Evolutionary conservation across 2,888 invertebrate genomes (phyloP).

Genomic region (Syrphus vitripennis): DNA sequence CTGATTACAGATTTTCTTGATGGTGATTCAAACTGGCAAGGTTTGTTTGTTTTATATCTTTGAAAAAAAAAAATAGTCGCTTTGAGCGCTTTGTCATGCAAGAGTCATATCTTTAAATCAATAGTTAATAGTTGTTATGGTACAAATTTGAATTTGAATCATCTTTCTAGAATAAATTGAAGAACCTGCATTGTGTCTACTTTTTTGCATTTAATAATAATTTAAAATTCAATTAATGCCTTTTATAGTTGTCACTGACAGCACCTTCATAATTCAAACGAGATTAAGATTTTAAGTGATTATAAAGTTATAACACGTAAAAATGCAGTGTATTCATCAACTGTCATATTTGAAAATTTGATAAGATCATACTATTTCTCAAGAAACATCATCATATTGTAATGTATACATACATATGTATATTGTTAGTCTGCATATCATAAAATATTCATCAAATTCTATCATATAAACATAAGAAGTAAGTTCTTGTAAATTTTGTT

Average conservation of each 20-base stretch:
- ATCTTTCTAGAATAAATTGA: background rate
- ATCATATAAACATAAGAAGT: too few relatives aligned
- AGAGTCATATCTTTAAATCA: background rate
- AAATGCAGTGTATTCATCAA: background rate
- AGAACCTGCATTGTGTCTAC: too few relatives aligned
- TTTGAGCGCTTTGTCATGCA: background rate
- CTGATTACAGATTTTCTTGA: background rate
- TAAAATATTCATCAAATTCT: too few relatives aligned
- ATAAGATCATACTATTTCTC: background rate
- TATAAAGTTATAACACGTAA: too few relatives aligned
- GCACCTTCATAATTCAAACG: constrained; percentile 7
- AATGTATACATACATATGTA: background rate
- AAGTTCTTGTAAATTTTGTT: too few relatives aligned
- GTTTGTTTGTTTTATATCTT: background rate
- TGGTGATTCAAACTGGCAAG: background rate
- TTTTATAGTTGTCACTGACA: background rate
- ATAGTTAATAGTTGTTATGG: background rate
- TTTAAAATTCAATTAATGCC: constrained; percentile 29
- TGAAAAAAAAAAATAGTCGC: background rate
- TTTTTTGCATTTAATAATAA: background rate
- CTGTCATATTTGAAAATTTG: background rate
- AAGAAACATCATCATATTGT: background rate
- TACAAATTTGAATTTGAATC: background rate
- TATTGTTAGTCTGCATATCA: background rate
- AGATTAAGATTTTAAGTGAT: too few relatives aligned